Conservation (phyloP, 2,113 vertebrate species). For the Diglossa brunneiventris region DNA sequence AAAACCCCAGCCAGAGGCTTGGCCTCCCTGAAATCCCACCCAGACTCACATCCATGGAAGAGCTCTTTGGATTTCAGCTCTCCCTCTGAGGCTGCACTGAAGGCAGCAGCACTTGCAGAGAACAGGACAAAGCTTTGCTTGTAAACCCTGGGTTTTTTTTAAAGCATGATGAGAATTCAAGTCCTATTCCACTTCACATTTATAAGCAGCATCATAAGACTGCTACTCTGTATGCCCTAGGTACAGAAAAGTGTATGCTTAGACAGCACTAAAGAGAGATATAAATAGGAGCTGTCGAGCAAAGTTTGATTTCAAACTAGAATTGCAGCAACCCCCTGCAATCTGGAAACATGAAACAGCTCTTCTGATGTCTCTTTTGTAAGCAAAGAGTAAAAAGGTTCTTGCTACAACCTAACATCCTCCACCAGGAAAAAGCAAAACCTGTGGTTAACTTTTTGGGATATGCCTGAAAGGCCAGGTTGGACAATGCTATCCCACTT, state of each 20-base stretch:
- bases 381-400: not conserved
- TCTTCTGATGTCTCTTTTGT: not conserved
- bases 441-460: rapidly evolving
- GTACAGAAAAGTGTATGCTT: not conserved
- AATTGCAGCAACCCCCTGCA: not conserved
- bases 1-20: not conserved
- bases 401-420: not conserved
- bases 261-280: not conserved
- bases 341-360: not conserved
- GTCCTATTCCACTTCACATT: slow-evolving; percentile 33
- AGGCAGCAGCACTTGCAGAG: not conserved
- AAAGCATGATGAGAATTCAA: slow-evolving; percentile 32
- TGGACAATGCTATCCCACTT: not conserved
- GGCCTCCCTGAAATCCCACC: not conserved
- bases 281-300: not conserved
- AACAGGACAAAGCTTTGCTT: not conserved
- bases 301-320: not conserved
- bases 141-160: not conserved
- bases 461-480: not conserved
- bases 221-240: not conserved
- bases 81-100: not conserved
- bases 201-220: not conserved
- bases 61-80: not conserved
- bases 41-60: not conserved
- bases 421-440: not conserved